Evolutionary conservation across 2,888 invertebrate genomes (phyloP), one percentile per base, ranked within the genome.

Genomic region (Cantharis lateralis): DNA sequence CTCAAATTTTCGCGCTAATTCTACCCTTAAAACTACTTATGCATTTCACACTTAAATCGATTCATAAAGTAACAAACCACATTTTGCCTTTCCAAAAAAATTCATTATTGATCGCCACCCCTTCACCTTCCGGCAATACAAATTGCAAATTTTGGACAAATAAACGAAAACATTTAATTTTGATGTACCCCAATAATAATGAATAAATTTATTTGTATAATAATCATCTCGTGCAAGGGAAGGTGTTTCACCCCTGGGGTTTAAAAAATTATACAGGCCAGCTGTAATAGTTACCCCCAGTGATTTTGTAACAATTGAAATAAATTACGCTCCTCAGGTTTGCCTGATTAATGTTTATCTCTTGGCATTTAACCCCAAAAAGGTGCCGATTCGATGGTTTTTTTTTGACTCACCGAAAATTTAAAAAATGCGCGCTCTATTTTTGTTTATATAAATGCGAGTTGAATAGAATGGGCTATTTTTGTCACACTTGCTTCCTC

Each of bases 241-340:
- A 66, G 64, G 64, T 66, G 20, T 48, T 20, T 20, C 64, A 20
- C 64, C 20, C 20, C n/a, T 66, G 64, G 64, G 64, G 64, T 24
- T 15, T 24, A 24, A 66, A 66, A 66, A 20, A 66, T 66, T 66
- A 66, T 15, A 63, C 13, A 66, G 64, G 64, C 20, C 64, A 66
- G 64, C 64, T 66, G 64, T 66, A 66, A 66, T 9, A 66, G n/a
- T 66, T 20, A 20, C 24, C 64, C 64, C 64, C 64, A n/a, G 64
- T 24, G 64, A 66, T 66, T 66, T 66, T 66, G 24, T 66, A 66
- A 66, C 64, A 66, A 66, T 66, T 66, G 64, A 66, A 20, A 66
- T 66, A 66, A 66, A 66, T 66, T 66, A 20, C 64, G n/a, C 20
- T 66, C 24, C 11, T 66, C 18, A 48, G n/a, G 48, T 48, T 32